Percentiles rank a stretch among this genome's conserved stretches.
These are phyloP conservation scores for Dasyornis broadbenti DNA, from an alignment of 2,113 vertebrate genomes.

Conservation along the genomic window DNA sequence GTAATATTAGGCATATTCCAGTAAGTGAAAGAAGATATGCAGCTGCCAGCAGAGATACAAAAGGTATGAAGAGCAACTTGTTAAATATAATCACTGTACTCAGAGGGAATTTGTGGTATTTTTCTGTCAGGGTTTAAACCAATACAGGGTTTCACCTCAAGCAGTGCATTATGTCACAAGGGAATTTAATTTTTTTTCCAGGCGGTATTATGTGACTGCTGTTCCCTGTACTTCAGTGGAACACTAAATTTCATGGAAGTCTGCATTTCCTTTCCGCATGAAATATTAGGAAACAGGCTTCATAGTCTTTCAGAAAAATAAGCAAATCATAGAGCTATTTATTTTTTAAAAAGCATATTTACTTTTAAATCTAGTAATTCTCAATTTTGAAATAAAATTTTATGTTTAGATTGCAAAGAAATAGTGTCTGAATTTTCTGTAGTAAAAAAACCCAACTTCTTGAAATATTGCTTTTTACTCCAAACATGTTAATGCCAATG, in stretches of 20 bases:
- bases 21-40: background rate
- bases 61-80: background rate
- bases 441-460: background rate
- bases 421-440: background rate
- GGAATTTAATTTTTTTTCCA: constrained; percentile 6
- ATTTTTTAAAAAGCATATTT: background rate
- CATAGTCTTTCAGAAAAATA: background rate
- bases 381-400: background rate
- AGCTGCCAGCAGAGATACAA: background rate
- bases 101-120: background rate
- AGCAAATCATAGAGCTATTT: background rate
- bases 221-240: background rate
- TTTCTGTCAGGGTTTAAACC: constrained; percentile 24
- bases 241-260: background rate
- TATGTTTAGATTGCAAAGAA: background rate
- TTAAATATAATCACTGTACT: background rate
- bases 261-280: background rate
- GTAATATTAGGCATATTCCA: background rate
- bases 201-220: background rate
- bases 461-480: background rate
- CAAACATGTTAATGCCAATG: background rate
- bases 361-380: background rate
- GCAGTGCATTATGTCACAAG: background rate
- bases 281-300: background rate
- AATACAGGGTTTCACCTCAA: constrained; percentile 11